These are phyloP conservation scores for Nothocercus julius DNA, from an alignment of 2,113 vertebrate genomes.

Conservation along the genomic window DNA sequence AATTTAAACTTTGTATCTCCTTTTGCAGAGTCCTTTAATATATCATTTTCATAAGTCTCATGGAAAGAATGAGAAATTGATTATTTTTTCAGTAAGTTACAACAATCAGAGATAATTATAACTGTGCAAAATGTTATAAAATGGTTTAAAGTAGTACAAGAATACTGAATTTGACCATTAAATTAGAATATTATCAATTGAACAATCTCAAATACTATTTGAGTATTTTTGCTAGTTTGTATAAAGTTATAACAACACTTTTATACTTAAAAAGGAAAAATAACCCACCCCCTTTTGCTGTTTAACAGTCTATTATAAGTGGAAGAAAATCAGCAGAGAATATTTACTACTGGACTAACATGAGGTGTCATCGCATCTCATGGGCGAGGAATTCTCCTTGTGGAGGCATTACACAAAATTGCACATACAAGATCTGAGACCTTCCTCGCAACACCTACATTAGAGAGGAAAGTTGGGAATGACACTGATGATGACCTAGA, in stretches of 20 bases:
- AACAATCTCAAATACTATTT: background rate
- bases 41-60: background rate
- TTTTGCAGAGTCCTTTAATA: background rate
- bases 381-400: background rate
- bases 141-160: background rate
- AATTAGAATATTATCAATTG: background rate
- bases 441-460: background rate
- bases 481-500: background rate
- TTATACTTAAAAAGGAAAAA: background rate
- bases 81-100: background rate
- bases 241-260: background rate
- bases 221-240: background rate
- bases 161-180: background rate
- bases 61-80: background rate
- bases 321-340: background rate
- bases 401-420: background rate
- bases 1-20: background rate
- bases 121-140: background rate
- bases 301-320: background rate
- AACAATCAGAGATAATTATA: background rate
- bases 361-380: background rate
- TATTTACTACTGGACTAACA: background rate
- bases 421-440: background rate
- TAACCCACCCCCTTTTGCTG: background rate
- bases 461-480: background rate